Evolutionary conservation across 2,888 invertebrate species (phyloP), one percentile per base, ranked within the genome.

Genomic region (Euclidia mi): DNA sequence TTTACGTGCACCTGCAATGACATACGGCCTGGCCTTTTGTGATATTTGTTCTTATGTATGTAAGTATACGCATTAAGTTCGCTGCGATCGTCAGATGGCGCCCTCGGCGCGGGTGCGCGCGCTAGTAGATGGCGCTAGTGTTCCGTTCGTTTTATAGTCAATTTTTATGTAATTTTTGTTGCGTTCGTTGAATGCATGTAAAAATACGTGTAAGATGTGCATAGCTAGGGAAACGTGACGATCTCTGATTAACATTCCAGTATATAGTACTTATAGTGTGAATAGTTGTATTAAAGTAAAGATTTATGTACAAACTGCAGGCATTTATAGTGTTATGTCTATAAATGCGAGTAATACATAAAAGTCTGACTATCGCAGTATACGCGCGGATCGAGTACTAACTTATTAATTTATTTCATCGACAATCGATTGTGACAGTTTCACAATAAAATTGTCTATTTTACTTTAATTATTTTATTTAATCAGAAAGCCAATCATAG

Each of bases 1-100:
- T 94, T 78, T 94, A 94, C 84, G 88, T 94, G 78, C 94, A 94
- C 76, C 81, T 94, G 56, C 94, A 92, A 85, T 94, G 93, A 94
- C 88, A 84, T 79, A 76, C 87, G 80, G 92, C 90, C 87, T 89
- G 86, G 85, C 90, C 92, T 91, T 92, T 84, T 92, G 86, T 92
- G 82, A 87, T 91, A 84, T 85, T 90, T 85, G 82, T 87, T 79
- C 76, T 89, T 83, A 83, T 89, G 51, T 91, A 84, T 90, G 86
- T 91, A 86, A 90, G 91, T 91, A 90, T 88, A 71, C 82, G 82
- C 63, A 72, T 87, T 68, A 83, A 79, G 82, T 79, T 76, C 74
- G 85, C 87, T 85, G 90, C 92, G 89, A 84, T 92, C 88, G 92
- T 91, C 90, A 88, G 90, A 82, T 77, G 76, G 59, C 67, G 56